Conservation (phyloP, 1,140 invertebrate genomes). For the Planococcus citri region DNA sequence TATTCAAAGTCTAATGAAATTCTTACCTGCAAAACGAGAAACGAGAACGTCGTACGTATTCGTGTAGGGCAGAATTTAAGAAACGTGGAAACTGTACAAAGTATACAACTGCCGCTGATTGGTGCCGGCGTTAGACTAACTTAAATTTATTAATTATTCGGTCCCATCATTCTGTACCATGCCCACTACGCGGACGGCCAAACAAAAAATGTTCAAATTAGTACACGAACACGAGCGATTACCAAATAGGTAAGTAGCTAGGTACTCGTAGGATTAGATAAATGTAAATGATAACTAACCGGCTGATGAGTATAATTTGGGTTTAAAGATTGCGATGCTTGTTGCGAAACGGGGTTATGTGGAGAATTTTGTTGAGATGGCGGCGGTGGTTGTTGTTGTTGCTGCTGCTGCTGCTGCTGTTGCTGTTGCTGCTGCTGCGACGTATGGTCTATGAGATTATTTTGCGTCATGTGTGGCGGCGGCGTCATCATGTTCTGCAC, state of each 20-base stretch:
- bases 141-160: not conserved
- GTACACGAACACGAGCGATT: no score
- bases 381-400: not conserved
- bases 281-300: not conserved
- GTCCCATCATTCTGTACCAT: not conserved
- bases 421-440: constrained; percentile 4
- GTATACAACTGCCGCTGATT: no score
- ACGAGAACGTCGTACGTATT: no score
- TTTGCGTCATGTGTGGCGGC: not conserved
- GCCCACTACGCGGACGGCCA: not conserved
- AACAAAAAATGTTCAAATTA: no score
- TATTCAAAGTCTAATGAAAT: no score
- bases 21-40: no score
- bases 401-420: not conserved
- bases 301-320: constrained; percentile 11
- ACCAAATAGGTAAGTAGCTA: no score
- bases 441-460: not conserved
- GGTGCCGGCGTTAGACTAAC: no score
- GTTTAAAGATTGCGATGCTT: not conserved
- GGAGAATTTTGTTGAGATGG: not conserved
- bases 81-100: no score
- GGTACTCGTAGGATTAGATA: no score
- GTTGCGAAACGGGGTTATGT: not conserved
- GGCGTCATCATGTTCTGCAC: constrained; percentile 9
- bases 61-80: no score